Evolutionary conservation across 2,113 vertebrate genomes (phyloP).

Genomic region (Marmota flaviventris): DNA sequence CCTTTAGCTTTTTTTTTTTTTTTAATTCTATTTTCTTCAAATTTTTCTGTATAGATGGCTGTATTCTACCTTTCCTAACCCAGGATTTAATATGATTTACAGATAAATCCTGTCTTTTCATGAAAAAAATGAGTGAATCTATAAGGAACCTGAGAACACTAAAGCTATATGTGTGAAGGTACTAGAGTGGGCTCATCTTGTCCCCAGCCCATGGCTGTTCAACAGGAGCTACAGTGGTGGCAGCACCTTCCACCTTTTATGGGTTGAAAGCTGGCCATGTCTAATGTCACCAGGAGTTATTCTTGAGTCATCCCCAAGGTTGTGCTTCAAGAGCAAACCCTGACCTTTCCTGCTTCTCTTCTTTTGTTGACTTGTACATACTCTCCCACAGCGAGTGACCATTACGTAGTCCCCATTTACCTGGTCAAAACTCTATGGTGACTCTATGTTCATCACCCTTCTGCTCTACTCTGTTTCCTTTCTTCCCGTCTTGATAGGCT

Average conservation of each 20-base stretch:
- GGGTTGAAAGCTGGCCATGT: neutral
- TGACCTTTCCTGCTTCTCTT: neutral
- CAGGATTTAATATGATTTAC: constrained; percentile 11
- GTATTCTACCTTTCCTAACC: neutral
- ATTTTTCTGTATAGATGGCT: neutral
- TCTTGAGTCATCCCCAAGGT: neutral
- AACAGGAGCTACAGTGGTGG: neutral
- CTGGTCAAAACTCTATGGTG: neutral
- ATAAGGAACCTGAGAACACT: neutral
- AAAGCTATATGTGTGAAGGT: neutral
- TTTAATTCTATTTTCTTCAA: neutral
- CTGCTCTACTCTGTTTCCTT: neutral
- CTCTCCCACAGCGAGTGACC: neutral
- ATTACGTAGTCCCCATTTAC: neutral
- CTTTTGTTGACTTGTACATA: neutral
- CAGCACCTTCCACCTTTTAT: neutral
- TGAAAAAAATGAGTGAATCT: neutral
- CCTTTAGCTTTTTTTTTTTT: neutral
- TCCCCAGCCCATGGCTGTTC: too few relatives aligned
- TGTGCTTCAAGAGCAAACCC: neutral
- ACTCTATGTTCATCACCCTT: too few relatives aligned
- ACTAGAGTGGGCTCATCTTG: neutral
- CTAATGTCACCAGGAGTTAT: neutral
- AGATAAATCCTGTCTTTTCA: neutral
- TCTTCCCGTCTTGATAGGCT: too few relatives aligned